Base-by-base conservation (phyloP, 1,140 invertebrate species). In the Drosophila pallidifrons region DNA sequence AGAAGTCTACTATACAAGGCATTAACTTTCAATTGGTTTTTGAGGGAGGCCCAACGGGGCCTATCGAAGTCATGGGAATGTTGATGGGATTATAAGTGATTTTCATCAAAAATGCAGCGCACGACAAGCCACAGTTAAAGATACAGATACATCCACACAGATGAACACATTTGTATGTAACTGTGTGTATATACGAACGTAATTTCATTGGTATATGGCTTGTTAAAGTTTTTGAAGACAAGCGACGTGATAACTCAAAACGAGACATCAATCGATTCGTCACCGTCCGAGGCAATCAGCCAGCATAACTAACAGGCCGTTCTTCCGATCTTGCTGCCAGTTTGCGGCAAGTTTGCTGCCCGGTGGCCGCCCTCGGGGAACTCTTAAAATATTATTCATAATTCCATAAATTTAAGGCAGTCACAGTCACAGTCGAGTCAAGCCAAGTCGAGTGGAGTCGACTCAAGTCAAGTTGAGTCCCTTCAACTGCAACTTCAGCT, bases 41-140 rank as follows among this genome's bases (percentile, higher is more conserved):
- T 5, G 73, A 57, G 54, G 71, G 64, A 71, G 60, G 49, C 68
- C 59, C 67, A 46, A 38, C 11, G 38, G 25, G 47, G 47, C 43
- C 59, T 16, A 46, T n/a, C 20, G 28, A 61, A 88, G 76, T 70
- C 73, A 88, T 75, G 82, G 82, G 79, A 87, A 87, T 87, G 82
- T 82, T 87, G 82, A 87, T 87, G 82, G 82, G 82, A 87, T 87
- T 87, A 87, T 87, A 87, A 87, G 82, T 87, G 82, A 87, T 88
- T 87, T 87, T 82, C 83, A 87, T 87, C 82, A 87, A 87, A 87
- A 87, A 87, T 87, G 83, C 82, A 87, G 83, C 82, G 77, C 82
- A 87, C 83, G 83, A 86, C 82, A 88, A 71, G 69, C 38, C 25
- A 52, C 52, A 73, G 67, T 46, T 61, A 49, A 43, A 54, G 49